phyloP scores from a whole-genome alignment of 2,888 invertebrate genomes.

The Pilophorus perplexus region DNA sequence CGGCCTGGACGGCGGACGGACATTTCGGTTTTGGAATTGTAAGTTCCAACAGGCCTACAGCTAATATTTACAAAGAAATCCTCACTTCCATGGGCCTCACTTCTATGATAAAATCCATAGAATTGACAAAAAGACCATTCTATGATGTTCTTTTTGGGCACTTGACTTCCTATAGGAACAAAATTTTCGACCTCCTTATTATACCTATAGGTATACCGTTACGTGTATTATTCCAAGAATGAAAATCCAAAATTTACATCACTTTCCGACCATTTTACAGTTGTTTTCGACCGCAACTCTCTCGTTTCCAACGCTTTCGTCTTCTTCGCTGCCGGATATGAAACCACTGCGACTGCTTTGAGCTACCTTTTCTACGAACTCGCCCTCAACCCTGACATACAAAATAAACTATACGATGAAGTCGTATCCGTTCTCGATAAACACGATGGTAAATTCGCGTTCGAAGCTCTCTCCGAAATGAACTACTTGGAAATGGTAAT shows the following conservation, averaged over 20 bases:
- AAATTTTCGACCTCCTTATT: too few species aligned
- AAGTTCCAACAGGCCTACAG: too few species aligned
- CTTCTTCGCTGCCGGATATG: constrained; percentile 57
- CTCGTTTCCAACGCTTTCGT: constrained; percentile 53
- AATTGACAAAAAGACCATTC: too few species aligned
- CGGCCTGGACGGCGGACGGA: too few species aligned
- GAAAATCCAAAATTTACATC: background rate
- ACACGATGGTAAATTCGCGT: constrained; percentile 54
- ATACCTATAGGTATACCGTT: too few species aligned
- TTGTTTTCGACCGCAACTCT: background rate
- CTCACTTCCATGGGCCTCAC: too few species aligned
- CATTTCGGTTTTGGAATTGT: too few species aligned
- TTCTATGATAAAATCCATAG: too few species aligned
- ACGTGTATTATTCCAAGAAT: too few species aligned
- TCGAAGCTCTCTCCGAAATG: constrained; percentile 56
- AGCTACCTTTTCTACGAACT: constrained; percentile 59
- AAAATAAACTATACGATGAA: constrained; percentile 56
- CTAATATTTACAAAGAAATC: too few species aligned
- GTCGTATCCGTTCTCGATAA: constrained; percentile 53
- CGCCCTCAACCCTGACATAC: constrained; percentile 56
- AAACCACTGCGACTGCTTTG: constrained; percentile 59
- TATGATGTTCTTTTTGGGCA: too few species aligned
- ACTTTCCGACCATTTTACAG: background rate
- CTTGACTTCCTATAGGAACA: too few species aligned
- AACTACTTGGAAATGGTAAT: constrained; percentile 58